Conservation (phyloP, 2,113 vertebrate species). For the Myrmecophaga tridactyla region DNA sequence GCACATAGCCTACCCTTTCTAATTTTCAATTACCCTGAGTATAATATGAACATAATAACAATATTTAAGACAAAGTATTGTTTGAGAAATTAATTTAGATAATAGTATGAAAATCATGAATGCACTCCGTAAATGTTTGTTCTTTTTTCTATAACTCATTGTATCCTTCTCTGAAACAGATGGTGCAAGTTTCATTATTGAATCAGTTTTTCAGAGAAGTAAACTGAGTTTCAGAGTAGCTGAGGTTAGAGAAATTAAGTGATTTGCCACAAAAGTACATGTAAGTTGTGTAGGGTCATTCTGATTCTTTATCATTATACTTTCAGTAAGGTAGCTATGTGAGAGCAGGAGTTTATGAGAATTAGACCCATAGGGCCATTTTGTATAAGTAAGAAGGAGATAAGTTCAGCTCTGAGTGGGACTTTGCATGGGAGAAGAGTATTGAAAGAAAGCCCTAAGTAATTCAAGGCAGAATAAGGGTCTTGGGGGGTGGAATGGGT, state of each 20-base stretch:
- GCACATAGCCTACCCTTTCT: background rate
- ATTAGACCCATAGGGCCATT: background rate
- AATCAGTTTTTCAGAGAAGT: background rate
- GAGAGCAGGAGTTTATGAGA: background rate
- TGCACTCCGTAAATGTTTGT: background rate
- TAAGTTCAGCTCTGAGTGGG: background rate
- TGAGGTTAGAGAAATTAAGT: background rate
- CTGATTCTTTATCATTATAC: background rate
- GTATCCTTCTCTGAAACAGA: background rate
- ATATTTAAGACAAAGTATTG: background rate
- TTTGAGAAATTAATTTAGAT: background rate
- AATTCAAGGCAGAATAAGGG: background rate
- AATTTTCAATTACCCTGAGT: background rate
- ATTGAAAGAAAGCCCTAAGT: background rate
- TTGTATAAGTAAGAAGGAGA: background rate
- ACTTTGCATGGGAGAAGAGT: background rate
- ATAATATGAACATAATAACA: background rate
- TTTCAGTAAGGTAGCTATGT: background rate
- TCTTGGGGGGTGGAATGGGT: background rate
- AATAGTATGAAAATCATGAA: constrained; percentile 9
- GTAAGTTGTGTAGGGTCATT: background rate
- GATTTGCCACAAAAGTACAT: background rate
- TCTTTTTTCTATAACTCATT: background rate
- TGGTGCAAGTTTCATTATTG: background rate
- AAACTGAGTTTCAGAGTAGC: background rate